Evolutionary conservation across 2,888 invertebrate genomes (phyloP), one percentile per base, ranked within the genome.

Genomic region (Eupithecia abbreviata): DNA sequence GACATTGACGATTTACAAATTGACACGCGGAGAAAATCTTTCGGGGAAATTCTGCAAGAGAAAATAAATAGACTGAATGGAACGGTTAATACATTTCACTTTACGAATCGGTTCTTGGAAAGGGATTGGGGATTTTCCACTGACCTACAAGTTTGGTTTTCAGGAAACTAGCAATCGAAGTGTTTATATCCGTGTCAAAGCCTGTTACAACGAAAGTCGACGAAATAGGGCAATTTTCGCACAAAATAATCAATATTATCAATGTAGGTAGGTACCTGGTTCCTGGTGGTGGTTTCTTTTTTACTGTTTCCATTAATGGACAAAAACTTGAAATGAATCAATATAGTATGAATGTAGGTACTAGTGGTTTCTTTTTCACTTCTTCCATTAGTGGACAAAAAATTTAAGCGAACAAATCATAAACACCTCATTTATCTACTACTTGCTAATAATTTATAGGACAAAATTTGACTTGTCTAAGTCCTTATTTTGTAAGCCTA

Each of bases 1-100:
- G 66, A 66, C 66, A 6, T 47, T 69, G 66, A 66, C 66, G 42
- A 42, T 69, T 62, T 18, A 73, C 49, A 76, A 73, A 76, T 70
- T 72, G 65, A 72, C 66, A 43, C 18, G 18, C 18, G 7, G 49
- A 71, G 65, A 51, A 30, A 30, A 72, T 69, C 69, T 49, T 18
- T 18, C 41, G 68, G 49, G 65, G 47, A 69, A 69, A 69, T 42
- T 42, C 6, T 15, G 15, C 5, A 45, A 74, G 18, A 62, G 10
- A 30, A 58, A 62, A 62, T 30, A 30, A 1, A 30, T n/a, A n/a
- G 10, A 62, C 62, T 18, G 18, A 62, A 18, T 18, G 18, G 18
- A 58, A 58, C 9, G 30, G 10, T 12, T 30, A 3, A 58, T 10
- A 62, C 4, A 62, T 30, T 30, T 62, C 30, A 62, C 12, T 62